These are phyloP conservation scores for Tangara arthus DNA, from an alignment of 2,797 vertebrate genomes.

Conservation along the genomic window DNA sequence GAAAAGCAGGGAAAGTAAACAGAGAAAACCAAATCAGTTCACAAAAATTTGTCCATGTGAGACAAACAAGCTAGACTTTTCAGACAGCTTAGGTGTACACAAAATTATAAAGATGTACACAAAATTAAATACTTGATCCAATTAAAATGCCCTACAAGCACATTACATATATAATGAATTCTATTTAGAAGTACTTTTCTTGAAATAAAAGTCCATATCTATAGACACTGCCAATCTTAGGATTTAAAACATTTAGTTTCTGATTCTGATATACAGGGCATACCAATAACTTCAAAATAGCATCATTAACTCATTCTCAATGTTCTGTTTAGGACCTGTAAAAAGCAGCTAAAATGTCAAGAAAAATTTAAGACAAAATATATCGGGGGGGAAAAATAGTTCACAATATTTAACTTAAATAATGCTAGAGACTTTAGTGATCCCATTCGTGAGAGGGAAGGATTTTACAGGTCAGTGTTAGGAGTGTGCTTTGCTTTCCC, in stretches of 20 bases:
- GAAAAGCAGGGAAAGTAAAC: not conserved
- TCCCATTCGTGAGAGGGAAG: not conserved
- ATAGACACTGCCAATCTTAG: not conserved
- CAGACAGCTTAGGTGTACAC: not conserved
- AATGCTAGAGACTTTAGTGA: not conserved
- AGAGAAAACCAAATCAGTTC: not conserved
- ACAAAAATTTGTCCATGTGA: not conserved
- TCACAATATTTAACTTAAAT: not conserved
- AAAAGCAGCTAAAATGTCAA: not conserved
- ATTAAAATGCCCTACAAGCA: not conserved
- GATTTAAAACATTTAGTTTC: not conserved
- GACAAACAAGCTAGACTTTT: not conserved
- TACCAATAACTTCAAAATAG: not conserved
- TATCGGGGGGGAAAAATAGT: accelerated
- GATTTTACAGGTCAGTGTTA: not conserved
- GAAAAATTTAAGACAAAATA: not conserved
- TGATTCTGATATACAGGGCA: not conserved
- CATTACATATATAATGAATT: not conserved
- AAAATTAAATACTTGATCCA: not conserved
- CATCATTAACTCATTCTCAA: not conserved
- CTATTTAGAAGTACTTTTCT: not conserved
- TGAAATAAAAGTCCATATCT: not conserved
- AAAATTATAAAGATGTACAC: not conserved
- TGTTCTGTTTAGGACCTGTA: not conserved
- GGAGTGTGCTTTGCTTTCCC: not conserved